Evolutionary conservation across 2,797 vertebrate genomes (phyloP).

Genomic region (Thripadectes ignobilis): DNA sequence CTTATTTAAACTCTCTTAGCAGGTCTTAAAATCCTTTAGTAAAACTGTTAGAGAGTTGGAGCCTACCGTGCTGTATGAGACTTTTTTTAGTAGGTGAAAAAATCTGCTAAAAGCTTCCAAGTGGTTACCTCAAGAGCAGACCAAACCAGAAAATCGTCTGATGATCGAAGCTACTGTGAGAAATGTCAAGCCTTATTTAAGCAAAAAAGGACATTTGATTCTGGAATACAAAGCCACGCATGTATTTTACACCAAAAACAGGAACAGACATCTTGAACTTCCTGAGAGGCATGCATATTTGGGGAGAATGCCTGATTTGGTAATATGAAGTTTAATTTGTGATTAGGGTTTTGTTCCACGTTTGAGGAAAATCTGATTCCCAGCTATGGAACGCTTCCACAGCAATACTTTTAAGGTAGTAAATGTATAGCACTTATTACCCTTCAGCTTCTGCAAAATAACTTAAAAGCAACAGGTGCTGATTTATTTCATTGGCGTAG

Average conservation of each 20-base stretch:
- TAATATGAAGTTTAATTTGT: background rate
- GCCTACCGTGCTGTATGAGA: no score
- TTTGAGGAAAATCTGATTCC: background rate
- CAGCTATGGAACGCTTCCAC: no score
- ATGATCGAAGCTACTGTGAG: no score
- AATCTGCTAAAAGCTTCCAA: background rate
- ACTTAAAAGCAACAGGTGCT: background rate
- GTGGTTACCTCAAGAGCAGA: background rate
- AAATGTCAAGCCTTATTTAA: accelerated
- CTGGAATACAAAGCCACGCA: background rate
- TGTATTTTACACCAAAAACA: accelerated
- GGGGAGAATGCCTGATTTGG: background rate
- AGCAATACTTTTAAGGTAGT: background rate
- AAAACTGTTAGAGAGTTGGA: background rate
- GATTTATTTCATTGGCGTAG: background rate
- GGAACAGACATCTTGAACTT: background rate
- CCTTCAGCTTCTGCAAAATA: background rate
- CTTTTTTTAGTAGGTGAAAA: background rate
- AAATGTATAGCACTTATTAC: no score
- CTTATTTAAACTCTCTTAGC: background rate
- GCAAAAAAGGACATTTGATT: background rate
- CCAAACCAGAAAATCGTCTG: background rate
- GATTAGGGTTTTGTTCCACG: no score
- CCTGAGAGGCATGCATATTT: background rate
- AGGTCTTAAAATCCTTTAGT: background rate